Conservation (phyloP, 2,797 vertebrate species). For the Trematomus bernacchii region DNA sequence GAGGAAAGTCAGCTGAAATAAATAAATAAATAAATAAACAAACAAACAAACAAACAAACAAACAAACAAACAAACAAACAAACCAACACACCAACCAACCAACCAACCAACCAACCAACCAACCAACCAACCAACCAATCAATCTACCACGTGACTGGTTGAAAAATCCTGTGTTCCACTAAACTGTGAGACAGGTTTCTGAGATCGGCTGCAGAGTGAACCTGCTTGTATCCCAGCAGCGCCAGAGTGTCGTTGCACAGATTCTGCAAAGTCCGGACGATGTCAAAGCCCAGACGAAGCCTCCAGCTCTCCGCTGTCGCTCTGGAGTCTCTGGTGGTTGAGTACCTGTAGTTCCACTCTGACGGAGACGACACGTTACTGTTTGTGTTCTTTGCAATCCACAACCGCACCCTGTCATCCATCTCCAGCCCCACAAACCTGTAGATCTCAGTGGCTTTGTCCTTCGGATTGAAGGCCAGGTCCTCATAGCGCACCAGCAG, state of each 20-base stretch:
- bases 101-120: constrained; percentile 45
- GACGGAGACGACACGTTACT: constrained; percentile 60
- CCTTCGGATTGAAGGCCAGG: constrained; percentile 82
- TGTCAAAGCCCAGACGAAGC: constrained; percentile 80
- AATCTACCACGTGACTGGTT: constrained; percentile 58
- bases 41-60: constrained; percentile 33
- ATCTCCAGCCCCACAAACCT: constrained; percentile 83
- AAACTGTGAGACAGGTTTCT: constrained; percentile 84
- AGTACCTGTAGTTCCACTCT: constrained; percentile 82
- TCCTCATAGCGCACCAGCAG: constrained; percentile 89
- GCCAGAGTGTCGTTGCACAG: constrained; percentile 85
- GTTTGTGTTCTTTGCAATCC: constrained; percentile 86
- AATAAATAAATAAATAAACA: constrained; percentile 33
- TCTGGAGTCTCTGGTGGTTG: constrained; percentile 84
- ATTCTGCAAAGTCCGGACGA: constrained; percentile 83
- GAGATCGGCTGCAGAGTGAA: constrained; percentile 81
- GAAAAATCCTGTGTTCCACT: constrained; percentile 79
- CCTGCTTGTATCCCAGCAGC: constrained; percentile 84
- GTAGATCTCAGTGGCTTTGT: constrained; percentile 82
- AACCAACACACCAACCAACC: not conserved
- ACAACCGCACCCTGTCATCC: constrained; percentile 76
- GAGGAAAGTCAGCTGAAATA: constrained; percentile 26
- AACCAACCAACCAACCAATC: constrained; percentile 22
- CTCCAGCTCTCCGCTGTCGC: constrained; percentile 85
- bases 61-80: constrained; percentile 32